These are phyloP conservation scores for Agonum fuliginosum DNA, from an alignment of 2,888 invertebrate species.

Conservation along the genomic window DNA sequence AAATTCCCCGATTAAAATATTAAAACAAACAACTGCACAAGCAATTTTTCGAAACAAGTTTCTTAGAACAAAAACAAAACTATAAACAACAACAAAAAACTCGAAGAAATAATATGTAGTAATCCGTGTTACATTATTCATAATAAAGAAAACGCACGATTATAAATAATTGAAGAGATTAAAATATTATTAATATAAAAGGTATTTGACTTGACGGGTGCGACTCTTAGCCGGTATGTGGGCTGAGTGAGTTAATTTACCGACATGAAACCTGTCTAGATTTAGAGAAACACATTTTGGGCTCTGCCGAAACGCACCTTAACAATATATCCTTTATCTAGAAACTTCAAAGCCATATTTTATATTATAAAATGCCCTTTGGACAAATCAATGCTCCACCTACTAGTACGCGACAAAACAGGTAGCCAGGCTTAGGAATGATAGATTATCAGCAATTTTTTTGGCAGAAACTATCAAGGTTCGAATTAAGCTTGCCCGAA, in stretches of 20 bases:
- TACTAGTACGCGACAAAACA: no score
- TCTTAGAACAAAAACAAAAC: neutral
- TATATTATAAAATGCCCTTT: no score
- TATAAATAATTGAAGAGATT: slow-evolving; percentile 44
- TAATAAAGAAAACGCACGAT: neutral
- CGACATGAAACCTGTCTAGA: neutral
- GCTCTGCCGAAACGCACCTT: neutral
- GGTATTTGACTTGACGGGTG: slow-evolving; percentile 19
- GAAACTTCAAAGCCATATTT: no score
- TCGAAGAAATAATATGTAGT: slow-evolving; percentile 6
- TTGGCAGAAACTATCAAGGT: no score
- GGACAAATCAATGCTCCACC: no score
- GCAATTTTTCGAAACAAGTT: neutral
- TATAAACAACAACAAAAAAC: neutral
- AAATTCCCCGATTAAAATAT: slow-evolving; percentile 13
- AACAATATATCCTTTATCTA: no score
- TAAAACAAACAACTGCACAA: slow-evolving; percentile 15
- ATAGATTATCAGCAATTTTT: no score
- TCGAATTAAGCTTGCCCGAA: no score
- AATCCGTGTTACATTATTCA: slow-evolving; percentile 27
- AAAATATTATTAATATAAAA: slow-evolving; percentile 44
- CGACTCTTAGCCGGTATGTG: slow-evolving; percentile 2
- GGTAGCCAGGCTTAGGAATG: no score
- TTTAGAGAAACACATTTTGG: slow-evolving; percentile 4
- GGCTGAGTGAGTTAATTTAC: slow-evolving; percentile 17